A percentile compares a stretch with the other conserved stretches of the same genome.
phyloP scores from a whole-genome alignment of 1,140 invertebrate genomes.

The Coelopa frigida region DNA sequence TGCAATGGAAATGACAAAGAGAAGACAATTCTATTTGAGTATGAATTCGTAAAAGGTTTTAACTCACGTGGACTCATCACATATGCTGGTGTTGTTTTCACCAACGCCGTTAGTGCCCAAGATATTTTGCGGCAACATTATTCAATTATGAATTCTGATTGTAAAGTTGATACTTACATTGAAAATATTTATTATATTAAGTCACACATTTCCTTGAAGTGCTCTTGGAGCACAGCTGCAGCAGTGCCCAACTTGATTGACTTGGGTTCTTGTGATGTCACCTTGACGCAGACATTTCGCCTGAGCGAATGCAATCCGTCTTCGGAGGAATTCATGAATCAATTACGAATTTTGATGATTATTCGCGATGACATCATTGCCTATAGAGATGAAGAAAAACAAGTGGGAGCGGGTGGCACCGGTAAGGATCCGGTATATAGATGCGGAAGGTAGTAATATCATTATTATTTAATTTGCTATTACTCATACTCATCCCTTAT shows the following conservation, averaged over 20 bases:
- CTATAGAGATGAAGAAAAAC: no score
- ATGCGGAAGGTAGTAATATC: constrained; percentile 13
- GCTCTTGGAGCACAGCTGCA: constrained; percentile 20
- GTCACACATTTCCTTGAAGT: constrained; percentile 25
- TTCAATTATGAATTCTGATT: background rate
- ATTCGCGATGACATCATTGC: constrained; percentile 38
- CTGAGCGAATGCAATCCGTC: constrained; percentile 22
- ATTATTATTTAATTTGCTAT: background rate
- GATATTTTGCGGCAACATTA: constrained; percentile 15
- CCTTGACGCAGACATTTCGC: constrained; percentile 27
- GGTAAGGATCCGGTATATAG: constrained; percentile 9
- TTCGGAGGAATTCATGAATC: constrained; percentile 35
- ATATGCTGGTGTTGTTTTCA: constrained; percentile 25
- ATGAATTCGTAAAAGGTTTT: constrained; percentile 22
- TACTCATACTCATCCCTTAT: background rate
- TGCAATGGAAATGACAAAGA: constrained; percentile 27
- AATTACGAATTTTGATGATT: constrained; percentile 28
- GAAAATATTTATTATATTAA: constrained; percentile 36
- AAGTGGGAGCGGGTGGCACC: constrained; percentile 1
- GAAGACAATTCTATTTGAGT: constrained; percentile 29
- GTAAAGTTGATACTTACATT: constrained; percentile 23
- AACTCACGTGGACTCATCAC: constrained; percentile 28
- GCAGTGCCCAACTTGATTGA: constrained; percentile 23
- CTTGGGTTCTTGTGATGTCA: constrained; percentile 27
- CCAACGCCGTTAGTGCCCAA: constrained; percentile 23